These are phyloP conservation scores for Sinelater perroti DNA, from an alignment of 2,888 invertebrate genomes.

Conservation along the genomic window DNA sequence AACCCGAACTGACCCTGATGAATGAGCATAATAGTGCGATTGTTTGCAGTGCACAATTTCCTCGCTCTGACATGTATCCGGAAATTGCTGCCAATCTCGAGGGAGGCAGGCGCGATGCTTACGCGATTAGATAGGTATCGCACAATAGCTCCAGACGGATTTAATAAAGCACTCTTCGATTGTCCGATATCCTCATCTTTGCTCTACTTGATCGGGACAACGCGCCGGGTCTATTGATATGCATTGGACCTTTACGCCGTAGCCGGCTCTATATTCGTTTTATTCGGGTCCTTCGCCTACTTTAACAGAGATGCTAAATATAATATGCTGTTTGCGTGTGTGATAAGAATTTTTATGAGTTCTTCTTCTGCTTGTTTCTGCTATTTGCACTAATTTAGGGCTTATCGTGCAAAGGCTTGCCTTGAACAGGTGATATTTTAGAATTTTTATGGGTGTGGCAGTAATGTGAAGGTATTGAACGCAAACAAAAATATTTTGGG, in stretches of 20 bases:
- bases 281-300: slow-evolving; percentile 27
- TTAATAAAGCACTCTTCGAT: slow-evolving; percentile 61
- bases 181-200: slow-evolving; percentile 57
- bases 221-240: slow-evolving; percentile 54
- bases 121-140: slow-evolving; percentile 60
- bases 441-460: background rate
- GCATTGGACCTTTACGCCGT: slow-evolving; percentile 53
- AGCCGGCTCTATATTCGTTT: slow-evolving; percentile 30
- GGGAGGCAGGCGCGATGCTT: slow-evolving; percentile 50
- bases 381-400: too few relatives aligned
- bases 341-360: slow-evolving; percentile 15
- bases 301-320: slow-evolving; percentile 27
- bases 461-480: too few relatives aligned
- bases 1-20: slow-evolving; percentile 48
- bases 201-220: slow-evolving; percentile 51
- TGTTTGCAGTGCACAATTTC: slow-evolving; percentile 61
- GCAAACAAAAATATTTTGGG: too few relatives aligned
- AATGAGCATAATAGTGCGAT: slow-evolving; percentile 56
- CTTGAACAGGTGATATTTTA: too few relatives aligned
- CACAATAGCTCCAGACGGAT: slow-evolving; percentile 59
- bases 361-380: too few relatives aligned
- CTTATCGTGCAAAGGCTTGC: too few relatives aligned
- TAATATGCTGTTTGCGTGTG: slow-evolving; percentile 16
- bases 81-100: slow-evolving; percentile 63
- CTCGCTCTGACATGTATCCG: slow-evolving; percentile 61